Conservation (phyloP, 1,140 invertebrate genomes). For the Philotrypesis tridentata region DNA sequence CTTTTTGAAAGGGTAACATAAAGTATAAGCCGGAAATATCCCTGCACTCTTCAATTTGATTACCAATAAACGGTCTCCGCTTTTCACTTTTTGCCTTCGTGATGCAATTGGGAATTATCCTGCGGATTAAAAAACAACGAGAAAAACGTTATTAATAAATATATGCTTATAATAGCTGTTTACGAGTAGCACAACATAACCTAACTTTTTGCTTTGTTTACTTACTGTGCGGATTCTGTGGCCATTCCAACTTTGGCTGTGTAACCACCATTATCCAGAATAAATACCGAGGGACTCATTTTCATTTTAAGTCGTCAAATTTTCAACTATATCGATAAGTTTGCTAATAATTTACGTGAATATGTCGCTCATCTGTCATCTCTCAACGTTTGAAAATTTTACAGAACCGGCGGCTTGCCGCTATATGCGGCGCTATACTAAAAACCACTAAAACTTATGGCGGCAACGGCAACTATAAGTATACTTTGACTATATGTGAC, state of each 20-base stretch:
- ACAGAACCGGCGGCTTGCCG: no score
- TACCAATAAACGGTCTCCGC: constrained; percentile 93
- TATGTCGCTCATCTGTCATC: no score
- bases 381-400: no score
- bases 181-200: constrained; percentile 18
- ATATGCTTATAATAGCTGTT: no score
- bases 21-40: constrained; percentile 97
- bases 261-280: constrained; percentile 92
- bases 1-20: constrained; percentile 95
- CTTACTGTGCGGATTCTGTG: constrained; percentile 80
- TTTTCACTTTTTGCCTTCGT: constrained; percentile 98
- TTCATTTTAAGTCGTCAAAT: constrained; percentile 40
- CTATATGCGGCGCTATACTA: no score
- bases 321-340: background rate
- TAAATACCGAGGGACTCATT: constrained; percentile 72
- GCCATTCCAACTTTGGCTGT: constrained; percentile 88
- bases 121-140: constrained; percentile 62
- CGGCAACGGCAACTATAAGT: no score
- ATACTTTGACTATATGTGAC: no score
- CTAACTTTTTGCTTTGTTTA: constrained; percentile 41
- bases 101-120: constrained; percentile 94
- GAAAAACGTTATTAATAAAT: constrained; percentile 29
- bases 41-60: constrained; percentile 95
- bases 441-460: no score
- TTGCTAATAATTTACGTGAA: no score